Percentiles rank a stretch among this genome's conserved stretches.
Evolutionary conservation across 2,888 invertebrate genomes (phyloP).

Genomic region (Drosophila tanythrix): DNA sequence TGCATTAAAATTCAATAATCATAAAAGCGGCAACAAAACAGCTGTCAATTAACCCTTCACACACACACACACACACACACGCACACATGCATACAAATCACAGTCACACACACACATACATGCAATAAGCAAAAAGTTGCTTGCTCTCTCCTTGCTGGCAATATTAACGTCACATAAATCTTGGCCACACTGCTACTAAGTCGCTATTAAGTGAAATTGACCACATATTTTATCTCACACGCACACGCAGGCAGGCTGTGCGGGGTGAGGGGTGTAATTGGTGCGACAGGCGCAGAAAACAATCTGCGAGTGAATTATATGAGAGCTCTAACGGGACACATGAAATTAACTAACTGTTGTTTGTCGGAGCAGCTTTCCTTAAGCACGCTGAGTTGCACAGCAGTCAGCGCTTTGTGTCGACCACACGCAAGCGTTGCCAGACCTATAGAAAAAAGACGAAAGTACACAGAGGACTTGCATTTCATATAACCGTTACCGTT

Average conservation of each 20-base stretch:
- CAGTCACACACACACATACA: slow-evolving; percentile 17
- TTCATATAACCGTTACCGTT: not conserved
- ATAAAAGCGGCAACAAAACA: slow-evolving; percentile 69
- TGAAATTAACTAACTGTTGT: slow-evolving; percentile 38
- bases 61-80: slow-evolving; percentile 5
- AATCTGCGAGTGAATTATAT: slow-evolving; percentile 62
- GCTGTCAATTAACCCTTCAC: slow-evolving; percentile 63
- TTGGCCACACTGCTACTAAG: slow-evolving; percentile 77
- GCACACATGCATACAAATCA: slow-evolving; percentile 20
- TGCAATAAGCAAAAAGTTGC: slow-evolving; percentile 37
- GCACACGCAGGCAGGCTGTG: slow-evolving; percentile 56
- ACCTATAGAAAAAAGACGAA: not conserved
- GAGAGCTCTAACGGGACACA: slow-evolving; percentile 36
- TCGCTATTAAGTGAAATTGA: slow-evolving; percentile 83
- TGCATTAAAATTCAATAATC: slow-evolving; percentile 84
- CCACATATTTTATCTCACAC: slow-evolving; percentile 82
- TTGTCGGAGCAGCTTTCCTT: not conserved
- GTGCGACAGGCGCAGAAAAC: slow-evolving; percentile 53
- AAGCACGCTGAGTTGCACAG: not conserved
- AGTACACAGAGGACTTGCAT: not conserved
- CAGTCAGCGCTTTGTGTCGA: not conserved
- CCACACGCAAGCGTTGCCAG: slow-evolving; percentile 1
- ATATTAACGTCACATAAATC: slow-evolving; percentile 81
- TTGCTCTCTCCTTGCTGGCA: slow-evolving; percentile 39
- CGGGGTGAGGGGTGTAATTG: slow-evolving; percentile 39